Evolutionary conservation across 2,888 invertebrate species (phyloP).

Genomic region (Coelinius sp.): DNA sequence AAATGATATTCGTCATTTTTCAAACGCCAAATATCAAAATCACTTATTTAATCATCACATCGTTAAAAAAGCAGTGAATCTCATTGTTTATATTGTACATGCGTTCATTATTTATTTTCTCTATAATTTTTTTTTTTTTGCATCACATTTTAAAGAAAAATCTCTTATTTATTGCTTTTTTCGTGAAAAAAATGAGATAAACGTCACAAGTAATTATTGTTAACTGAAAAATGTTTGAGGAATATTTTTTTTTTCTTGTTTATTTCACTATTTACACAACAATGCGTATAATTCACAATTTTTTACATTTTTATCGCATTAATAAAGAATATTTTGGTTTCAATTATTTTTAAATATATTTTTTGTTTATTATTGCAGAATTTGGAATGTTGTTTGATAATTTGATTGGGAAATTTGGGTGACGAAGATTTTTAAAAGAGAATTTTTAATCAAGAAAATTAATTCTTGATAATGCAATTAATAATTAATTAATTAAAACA

Average conservation of each 20-base stretch:
- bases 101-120: neutral
- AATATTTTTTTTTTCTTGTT: neutral
- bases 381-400: neutral
- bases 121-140: neutral
- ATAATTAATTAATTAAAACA: no score
- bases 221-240: neutral
- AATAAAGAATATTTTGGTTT: constrained; percentile 17
- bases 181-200: neutral
- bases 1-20: neutral
- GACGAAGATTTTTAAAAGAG: neutral
- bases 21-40: neutral
- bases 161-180: neutral
- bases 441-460: neutral
- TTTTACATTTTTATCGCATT: constrained; percentile 15
- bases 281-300: neutral
- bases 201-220: neutral
- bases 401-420: neutral
- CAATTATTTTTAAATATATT: neutral
- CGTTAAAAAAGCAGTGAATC: neutral
- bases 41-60: neutral
- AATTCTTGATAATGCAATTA: no score
- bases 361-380: neutral
- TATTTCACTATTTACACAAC: constrained; percentile 6
- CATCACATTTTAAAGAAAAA: no score
- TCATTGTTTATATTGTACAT: neutral